Percentiles rank a stretch among this genome's conserved stretches.
Conservation (phyloP, 2,888 invertebrate genomes). For the Lycophotia porphyrea region DNA sequence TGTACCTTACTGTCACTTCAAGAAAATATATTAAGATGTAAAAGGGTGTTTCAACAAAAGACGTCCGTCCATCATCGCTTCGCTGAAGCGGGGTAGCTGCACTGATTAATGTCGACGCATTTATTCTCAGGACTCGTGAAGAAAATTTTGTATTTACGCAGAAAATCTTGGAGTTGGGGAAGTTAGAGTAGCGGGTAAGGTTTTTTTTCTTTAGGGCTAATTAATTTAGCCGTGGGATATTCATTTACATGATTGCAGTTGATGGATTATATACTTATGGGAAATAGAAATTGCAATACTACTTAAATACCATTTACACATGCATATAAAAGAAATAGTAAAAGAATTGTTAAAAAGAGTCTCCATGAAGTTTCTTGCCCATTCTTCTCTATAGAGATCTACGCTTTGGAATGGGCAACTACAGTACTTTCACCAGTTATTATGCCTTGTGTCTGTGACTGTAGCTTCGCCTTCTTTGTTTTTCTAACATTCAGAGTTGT, state of each 20-base stretch:
- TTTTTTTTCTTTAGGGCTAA: not conserved
- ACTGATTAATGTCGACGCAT: constrained; percentile 65
- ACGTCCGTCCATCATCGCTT: constrained; percentile 60
- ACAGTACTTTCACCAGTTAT: too few species aligned
- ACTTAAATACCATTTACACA: not conserved
- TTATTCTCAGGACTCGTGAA: constrained; percentile 51
- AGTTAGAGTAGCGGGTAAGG: not conserved
- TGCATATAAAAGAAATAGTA: not conserved
- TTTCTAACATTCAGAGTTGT: too few species aligned
- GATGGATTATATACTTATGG: not conserved
- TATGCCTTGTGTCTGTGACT: too few species aligned
- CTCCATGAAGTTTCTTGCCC: too few species aligned
- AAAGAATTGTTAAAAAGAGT: too few species aligned
- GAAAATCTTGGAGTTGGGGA: constrained; percentile 23
- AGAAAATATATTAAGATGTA: constrained; percentile 64
- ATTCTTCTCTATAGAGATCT: too few species aligned
- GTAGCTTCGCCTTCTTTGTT: too few species aligned
- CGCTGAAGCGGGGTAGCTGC: constrained; percentile 42
- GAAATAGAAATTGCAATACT: not conserved
- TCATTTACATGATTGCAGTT: not conserved
- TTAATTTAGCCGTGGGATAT: not conserved
- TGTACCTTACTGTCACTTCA: constrained; percentile 55
- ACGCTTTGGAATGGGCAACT: too few species aligned
- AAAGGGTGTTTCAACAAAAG: constrained; percentile 64
- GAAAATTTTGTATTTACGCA: constrained; percentile 64